Percentiles rank a stretch among this genome's conserved stretches.
Conservation (phyloP, 2,888 invertebrate species). For the Catotricha subobsoleta region DNA sequence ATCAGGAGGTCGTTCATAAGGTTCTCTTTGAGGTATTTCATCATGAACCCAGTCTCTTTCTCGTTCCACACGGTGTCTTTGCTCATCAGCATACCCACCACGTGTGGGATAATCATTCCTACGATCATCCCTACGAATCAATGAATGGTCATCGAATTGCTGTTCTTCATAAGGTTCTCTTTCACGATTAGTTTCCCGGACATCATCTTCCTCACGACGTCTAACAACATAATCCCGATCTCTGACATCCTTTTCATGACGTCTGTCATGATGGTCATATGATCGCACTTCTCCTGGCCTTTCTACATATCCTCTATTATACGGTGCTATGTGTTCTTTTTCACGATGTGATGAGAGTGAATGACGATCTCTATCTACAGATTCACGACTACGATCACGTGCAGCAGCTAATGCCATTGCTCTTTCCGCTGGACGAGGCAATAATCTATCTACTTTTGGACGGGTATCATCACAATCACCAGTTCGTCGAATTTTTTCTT, state of each 20-base stretch:
- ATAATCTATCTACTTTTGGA: conserved; percentile 35
- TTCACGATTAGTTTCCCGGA: conserved; percentile 11
- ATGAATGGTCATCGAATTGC: conserved; percentile 13
- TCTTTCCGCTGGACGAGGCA: conserved; percentile 45
- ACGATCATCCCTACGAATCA: not conserved
- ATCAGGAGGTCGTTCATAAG: conserved; percentile 1
- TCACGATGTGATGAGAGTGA: conserved; percentile 9
- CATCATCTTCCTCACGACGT: not conserved
- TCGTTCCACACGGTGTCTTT: conserved; percentile 12
- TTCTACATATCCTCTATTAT: conserved; percentile 9
- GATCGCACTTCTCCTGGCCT: conserved; percentile 14
- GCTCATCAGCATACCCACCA: conserved; percentile 17
- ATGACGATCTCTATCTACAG: conserved; percentile 8
- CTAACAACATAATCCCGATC: conserved; percentile 4
- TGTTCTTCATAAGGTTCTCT: conserved; percentile 17
- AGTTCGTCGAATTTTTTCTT: conserved; percentile 29
- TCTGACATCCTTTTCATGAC: conserved; percentile 9
- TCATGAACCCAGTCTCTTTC: conserved; percentile 17
- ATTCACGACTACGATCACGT: conserved; percentile 20
- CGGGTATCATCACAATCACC: conserved; percentile 34
- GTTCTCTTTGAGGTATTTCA: conserved; percentile 7
- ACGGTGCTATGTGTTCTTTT: conserved; percentile 3
- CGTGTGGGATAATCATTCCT: conserved; percentile 11
- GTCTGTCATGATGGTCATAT: conserved; percentile 14
- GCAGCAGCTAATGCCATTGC: conserved; percentile 39